These are phyloP conservation scores for Steinernema carpocapsae DNA, from an alignment of 2,888 invertebrate species.

Conservation along the genomic window DNA sequence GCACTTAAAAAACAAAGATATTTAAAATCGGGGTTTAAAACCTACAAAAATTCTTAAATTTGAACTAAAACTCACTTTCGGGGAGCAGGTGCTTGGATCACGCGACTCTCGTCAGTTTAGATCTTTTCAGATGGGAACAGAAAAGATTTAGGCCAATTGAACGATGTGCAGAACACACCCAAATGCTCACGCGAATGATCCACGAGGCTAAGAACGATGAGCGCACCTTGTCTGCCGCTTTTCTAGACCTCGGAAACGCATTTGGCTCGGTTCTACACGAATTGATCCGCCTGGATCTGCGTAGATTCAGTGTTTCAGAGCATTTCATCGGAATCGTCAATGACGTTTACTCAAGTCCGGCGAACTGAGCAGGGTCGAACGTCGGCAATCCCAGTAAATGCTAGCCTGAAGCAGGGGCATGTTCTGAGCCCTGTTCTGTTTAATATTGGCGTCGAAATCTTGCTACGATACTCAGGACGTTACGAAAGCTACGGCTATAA, in stretches of 20 bases:
- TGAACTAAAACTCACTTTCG: too few relatives aligned
- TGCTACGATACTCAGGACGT: background rate
- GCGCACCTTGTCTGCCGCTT: background rate
- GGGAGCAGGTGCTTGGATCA: too few relatives aligned
- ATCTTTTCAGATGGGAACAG: background rate
- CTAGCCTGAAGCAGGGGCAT: background rate
- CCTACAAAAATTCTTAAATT: too few relatives aligned
- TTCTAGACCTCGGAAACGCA: background rate
- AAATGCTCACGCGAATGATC: background rate
- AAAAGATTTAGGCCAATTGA: background rate
- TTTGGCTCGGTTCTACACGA: background rate
- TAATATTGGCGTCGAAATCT: background rate
- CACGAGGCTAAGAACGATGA: background rate
- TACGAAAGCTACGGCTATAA: background rate
- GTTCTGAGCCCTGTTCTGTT: background rate
- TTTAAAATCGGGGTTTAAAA: too few relatives aligned
- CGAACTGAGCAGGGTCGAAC: background rate
- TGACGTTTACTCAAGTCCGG: background rate
- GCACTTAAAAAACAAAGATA: too few relatives aligned
- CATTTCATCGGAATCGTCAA: background rate
- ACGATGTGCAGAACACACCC: background rate
- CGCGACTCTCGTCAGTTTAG: too few relatives aligned
- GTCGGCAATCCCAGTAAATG: background rate
- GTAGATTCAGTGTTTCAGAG: background rate
- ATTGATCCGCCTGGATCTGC: background rate